Evolutionary conservation across 2,888 invertebrate genomes (phyloP), one percentile per base, ranked within the genome.

Genomic region (Hypolimnas misippus): DNA sequence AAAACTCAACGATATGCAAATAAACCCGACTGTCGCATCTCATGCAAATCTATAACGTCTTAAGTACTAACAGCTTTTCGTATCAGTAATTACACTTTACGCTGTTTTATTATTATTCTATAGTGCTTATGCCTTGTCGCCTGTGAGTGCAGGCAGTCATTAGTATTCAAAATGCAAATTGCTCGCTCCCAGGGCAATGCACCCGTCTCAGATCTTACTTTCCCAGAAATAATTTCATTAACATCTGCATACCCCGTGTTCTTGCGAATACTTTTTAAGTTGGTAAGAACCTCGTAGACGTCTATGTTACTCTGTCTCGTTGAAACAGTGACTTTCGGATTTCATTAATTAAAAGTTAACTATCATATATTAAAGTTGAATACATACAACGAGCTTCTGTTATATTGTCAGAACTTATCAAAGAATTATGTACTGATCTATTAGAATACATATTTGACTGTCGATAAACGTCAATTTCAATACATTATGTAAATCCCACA

Each of bases 81-180:
- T 76, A 80, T 78, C 77, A 76, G 80, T 81, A 81, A 84, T 83
- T 81, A 79, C 74, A 73, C 74, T 81, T 79, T 73, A 75, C 74
- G 69, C 72, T 77, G 77, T 79, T 83, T 81, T 80, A 82, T 80
- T 79, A 83, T 81, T 76, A 82, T 78, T 77, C 70, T 76, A 77
- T 75, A 76, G 75, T 71, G 71, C 76, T 72, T 69, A 69, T 67
- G 68, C 67, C 72, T 79, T 84, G 86, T 86, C 84, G 76, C 81
- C 75, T 68, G 73, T 76, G 78, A 82, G 81, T 81, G 80, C 81
- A 78, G 73, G 75, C 76, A 76, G 77, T 84, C 87, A 87, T 89
- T 89, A 89, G 83, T 84, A 89, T 89, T 88, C 90, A 89, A 84
- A 87, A 90, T 90, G 90, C 84, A 89, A 89, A 90, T 90, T 86